A percentile compares a stretch with the other conserved stretches of the same genome.
Evolutionary conservation across 1,140 invertebrate genomes (phyloP).

Genomic region (Drosophila navojoa): DNA sequence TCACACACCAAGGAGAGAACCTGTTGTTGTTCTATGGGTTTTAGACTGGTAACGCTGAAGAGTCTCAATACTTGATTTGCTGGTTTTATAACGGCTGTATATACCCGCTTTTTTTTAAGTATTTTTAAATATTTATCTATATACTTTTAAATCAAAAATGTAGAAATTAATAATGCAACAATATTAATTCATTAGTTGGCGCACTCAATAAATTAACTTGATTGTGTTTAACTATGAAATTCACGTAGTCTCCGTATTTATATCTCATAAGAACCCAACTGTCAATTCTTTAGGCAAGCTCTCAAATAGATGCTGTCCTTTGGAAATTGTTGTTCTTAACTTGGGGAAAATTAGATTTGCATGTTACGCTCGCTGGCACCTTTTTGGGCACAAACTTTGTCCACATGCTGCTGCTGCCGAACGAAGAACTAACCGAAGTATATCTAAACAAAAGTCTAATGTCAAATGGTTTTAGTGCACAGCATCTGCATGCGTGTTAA

Average conservation of each 20-base stretch:
- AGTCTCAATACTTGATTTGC: no score
- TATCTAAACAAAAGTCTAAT: slow-evolving; percentile 58
- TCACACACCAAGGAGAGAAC: no score
- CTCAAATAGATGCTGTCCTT: background rate
- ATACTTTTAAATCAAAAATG: no score
- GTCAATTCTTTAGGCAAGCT: slow-evolving; percentile 1
- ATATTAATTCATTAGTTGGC: background rate
- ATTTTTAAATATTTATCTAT: no score
- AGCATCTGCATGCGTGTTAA: slow-evolving; percentile 46
- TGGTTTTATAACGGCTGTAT: no score
- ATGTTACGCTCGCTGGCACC: slow-evolving; percentile 62
- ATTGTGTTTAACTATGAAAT: background rate
- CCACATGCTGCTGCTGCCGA: slow-evolving; percentile 26
- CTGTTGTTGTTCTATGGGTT: no score
- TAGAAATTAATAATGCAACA: no score
- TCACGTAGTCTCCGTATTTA: background rate
- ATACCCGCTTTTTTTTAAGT: no score
- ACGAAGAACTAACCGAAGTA: slow-evolving; percentile 24
- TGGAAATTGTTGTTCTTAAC: slow-evolving; percentile 60
- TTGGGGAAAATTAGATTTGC: slow-evolving; percentile 68
- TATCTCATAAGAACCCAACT: background rate
- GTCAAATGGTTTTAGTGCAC: slow-evolving; percentile 60
- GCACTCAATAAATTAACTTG: background rate
- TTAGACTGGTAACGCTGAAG: no score
- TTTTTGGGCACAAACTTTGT: slow-evolving; percentile 58